Evolutionary conservation across 1,140 invertebrate species (phyloP), one percentile per base, ranked within the genome.

Genomic region (Pogonomyrmex californicus): DNA sequence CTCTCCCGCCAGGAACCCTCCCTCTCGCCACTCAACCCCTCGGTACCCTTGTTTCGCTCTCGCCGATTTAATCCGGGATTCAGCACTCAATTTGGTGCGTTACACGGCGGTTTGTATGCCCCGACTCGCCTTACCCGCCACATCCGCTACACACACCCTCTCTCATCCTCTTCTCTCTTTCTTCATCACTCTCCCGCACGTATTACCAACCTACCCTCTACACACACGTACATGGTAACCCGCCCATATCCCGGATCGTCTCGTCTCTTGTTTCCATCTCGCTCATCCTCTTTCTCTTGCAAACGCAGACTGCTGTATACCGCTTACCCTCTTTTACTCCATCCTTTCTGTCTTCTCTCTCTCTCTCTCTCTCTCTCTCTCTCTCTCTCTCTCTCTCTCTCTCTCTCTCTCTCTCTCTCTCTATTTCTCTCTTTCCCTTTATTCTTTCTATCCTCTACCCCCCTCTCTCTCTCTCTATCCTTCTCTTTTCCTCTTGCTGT

Each of bases 11-110:
- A 30, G 41, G 41, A 56, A 36, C 36, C 47, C 47, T 76, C 41
- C 81, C 76, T 81, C 77, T 65, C 65, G 36, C 7, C 86, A 70
- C 85, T 73, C 76, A 58, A 56, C 66, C 66, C 70, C 62, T 78
- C 66, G 76, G 83, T 87, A 76, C 76, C 87, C 78, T 82, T 90
- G 90, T 91, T 86, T 89, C 90, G 85, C 86, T 87, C 81, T 88
- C 89, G 85, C 87, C 90, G 89, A 91, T 91, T 91, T 95, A 95
- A 95, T 95, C 94, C 94, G 85, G 91, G 94, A 95, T 95, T 95
- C 94, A 94, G 94, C 94, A 95, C 95, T 95, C 94, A 95, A 95
- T 95, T 95, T 95, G 92, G 93, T 92, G 92, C 93, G 93, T 95
- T 95, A 95, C 93, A 93, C 94, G 92, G 94, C 92, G 94, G 93